Evolutionary conservation across 1,140 invertebrate species (phyloP).

Genomic region (Drosophila ananassae): DNA sequence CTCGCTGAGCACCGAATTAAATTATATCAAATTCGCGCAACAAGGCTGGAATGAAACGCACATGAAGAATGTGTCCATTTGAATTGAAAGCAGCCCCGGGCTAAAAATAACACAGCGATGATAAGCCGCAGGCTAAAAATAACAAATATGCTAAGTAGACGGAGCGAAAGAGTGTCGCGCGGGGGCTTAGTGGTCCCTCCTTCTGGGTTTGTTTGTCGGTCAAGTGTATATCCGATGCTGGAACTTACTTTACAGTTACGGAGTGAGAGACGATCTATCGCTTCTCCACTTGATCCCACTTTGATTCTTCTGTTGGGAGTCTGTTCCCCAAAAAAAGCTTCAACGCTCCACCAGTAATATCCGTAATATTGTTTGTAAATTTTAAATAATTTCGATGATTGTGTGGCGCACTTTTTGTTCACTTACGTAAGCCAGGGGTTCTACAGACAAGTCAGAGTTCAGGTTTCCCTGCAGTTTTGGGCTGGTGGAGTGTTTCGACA

Average conservation of each 20-base stretch:
- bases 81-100: slow-evolving; percentile 57
- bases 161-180: slow-evolving; percentile 23
- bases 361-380: neutral
- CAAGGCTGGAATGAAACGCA: slow-evolving; percentile 49
- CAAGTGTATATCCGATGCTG: slow-evolving; percentile 35
- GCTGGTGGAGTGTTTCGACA: slow-evolving; percentile 5
- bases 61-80: slow-evolving; percentile 39
- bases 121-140: slow-evolving; percentile 67
- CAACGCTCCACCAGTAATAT: too few relatives aligned
- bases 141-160: slow-evolving; percentile 31
- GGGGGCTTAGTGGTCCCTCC: slow-evolving; percentile 27
- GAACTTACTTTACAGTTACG: slow-evolving; percentile 30
- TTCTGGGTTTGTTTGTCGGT: slow-evolving; percentile 25
- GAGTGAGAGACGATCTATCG: too few relatives aligned
- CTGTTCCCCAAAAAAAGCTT: too few relatives aligned
- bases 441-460: slow-evolving; percentile 18
- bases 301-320: too few relatives aligned
- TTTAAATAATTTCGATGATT: neutral
- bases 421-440: neutral
- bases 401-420: neutral
- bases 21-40: slow-evolving; percentile 72
- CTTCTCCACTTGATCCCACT: too few relatives aligned
- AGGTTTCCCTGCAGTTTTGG: neutral
- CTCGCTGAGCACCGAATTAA: slow-evolving; percentile 57
- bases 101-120: slow-evolving; percentile 70